phyloP scores from a whole-genome alignment of 1,140 invertebrate genomes.

The Pentalonia nigronervosa region DNA sequence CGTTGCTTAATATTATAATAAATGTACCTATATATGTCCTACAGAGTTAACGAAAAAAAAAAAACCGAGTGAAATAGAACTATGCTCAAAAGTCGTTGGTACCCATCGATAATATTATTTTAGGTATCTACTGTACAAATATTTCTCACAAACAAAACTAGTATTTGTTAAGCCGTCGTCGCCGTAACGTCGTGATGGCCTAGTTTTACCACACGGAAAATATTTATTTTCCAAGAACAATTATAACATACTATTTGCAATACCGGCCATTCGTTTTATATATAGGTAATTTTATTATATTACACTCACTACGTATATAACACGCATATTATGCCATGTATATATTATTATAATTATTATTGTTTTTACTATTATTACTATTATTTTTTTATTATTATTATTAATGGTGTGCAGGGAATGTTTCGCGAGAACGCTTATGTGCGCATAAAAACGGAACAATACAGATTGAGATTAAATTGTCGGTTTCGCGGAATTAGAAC shows the following conservation, averaged over 20 bases:
- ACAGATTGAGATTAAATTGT: constrained; percentile 25
- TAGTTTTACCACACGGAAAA: not conserved
- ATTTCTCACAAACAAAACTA: not conserved
- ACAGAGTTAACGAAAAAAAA: not conserved
- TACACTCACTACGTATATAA: not conserved
- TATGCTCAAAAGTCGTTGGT: not conserved
- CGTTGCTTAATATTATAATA: too few relatives aligned
- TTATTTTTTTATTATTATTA: constrained; percentile 22
- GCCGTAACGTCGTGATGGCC: not conserved
- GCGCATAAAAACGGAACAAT: not conserved
- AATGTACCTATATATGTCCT: not conserved
- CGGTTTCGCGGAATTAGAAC: constrained; percentile 26
- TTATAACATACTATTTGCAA: not conserved
- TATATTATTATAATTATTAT: not conserved
- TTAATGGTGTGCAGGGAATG: not conserved
- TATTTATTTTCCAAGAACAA: not conserved
- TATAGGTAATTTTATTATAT: not conserved
- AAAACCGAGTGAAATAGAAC: not conserved
- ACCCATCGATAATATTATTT: not conserved
- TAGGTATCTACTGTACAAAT: not conserved
- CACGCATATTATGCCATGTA: not conserved
- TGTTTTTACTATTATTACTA: too few relatives aligned
- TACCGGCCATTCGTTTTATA: not conserved
- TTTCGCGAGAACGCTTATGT: not conserved
- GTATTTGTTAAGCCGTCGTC: not conserved